Base-by-base conservation (phyloP, 2,888 invertebrate genomes). In the Danaus chrysippus region DNA sequence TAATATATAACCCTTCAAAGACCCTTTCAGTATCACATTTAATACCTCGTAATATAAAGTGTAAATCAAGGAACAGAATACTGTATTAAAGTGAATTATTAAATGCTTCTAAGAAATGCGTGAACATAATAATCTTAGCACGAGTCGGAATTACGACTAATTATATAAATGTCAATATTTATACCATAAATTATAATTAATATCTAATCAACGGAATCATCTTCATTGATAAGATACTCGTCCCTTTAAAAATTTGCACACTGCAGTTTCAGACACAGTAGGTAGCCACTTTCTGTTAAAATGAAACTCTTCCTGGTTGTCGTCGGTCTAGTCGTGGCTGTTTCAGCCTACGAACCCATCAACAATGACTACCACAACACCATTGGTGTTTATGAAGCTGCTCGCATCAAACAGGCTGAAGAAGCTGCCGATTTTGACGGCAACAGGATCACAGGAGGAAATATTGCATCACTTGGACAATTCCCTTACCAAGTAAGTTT, bases 361-460 rank as follows among this genome's bases (percentile, higher is more conserved):
- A 59, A 62, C 11, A 19, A 54, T 17, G 56, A 64, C 64, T 72
- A 72, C 64, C 71, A 72, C 57, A 62, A 70, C 15, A 52, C 19
- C 15, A 64, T 72, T 15, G 72, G 72, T 13, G 69, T 72, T 55
- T 66, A 63, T 0, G 65, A 61, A 41, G 71, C 71, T 8, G 66
- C 69, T 1, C 64, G 65, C 52, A 70, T 72, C 56, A 71, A 70
- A 64, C 62, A 64, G 3, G 64, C 63, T 11, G 72, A 72, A 52
- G 70, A 71, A 44, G 65, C 70, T 6, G 55, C 54, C 12, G 65
- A 68, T 63, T 68, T 69, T 60, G 69, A 64, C 15, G 67, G 68
- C 13, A 43, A 57, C 52, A 70, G 69, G 61, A 72, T 72, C 52
- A 66, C 69, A 0, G 72, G 72, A 10, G 72, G 72, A 19, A 56